A percentile compares a stretch with the other conserved stretches of the same genome.
Evolutionary conservation across 2,113 vertebrate species (phyloP).

Genomic region (Maylandia zebra): DNA sequence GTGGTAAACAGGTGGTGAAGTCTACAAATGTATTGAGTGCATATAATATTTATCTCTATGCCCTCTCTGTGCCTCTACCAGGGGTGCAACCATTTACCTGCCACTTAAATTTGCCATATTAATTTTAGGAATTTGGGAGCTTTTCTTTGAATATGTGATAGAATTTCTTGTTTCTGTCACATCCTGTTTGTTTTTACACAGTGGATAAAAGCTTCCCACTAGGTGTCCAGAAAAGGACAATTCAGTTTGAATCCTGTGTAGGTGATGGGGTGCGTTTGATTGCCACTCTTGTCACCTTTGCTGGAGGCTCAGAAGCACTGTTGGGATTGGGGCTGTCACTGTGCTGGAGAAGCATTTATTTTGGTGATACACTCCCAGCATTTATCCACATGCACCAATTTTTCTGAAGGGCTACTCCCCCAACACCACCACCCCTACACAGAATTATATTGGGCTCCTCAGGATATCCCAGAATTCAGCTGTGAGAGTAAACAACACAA

Average conservation of each 20-base stretch:
- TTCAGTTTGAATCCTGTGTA: conserved; percentile 21
- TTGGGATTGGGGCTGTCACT: conserved; percentile 37
- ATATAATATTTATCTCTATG: background rate
- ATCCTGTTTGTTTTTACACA: background rate
- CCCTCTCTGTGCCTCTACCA: background rate
- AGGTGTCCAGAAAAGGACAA: background rate
- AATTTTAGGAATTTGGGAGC: background rate
- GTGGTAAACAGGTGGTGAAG: background rate
- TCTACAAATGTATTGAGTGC: background rate
- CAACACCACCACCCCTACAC: background rate
- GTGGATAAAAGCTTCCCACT: background rate
- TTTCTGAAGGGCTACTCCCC: background rate
- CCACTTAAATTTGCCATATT: background rate
- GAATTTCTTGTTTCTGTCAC: background rate
- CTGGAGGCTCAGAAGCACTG: conserved; percentile 7
- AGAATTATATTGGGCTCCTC: background rate
- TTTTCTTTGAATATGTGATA: background rate
- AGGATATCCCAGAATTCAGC: conserved; percentile 24
- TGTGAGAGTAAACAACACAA: conserved; percentile 6
- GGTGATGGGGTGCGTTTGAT: conserved; percentile 20
- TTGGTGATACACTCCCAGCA: conserved; percentile 26
- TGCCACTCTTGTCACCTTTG: conserved; percentile 37
- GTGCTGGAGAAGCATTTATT: conserved; percentile 39
- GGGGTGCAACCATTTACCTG: background rate
- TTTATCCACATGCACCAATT: conserved; percentile 17